Base-by-base conservation (phyloP, 2,797 vertebrate genomes). In the Chelmon rostratus region DNA sequence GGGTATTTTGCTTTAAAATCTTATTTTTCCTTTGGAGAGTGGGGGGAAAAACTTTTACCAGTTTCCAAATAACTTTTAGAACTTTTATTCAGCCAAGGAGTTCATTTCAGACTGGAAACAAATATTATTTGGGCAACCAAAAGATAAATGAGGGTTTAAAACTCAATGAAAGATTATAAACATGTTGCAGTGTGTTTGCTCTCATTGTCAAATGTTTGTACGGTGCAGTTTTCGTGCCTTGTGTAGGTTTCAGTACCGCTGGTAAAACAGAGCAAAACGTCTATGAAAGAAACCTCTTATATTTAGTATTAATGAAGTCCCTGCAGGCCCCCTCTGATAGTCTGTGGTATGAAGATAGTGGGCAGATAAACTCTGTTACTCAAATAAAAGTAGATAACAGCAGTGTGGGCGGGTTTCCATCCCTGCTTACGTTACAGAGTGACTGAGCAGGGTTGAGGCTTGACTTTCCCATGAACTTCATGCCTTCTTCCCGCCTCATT, bases 391-490 rank as follows among this genome's bases (percentile, higher is more conserved):
- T 15, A 67, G 57, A 87, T 56, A 52, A 49, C 31, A 76, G 65
- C 50, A n/a, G 64, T 15, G 38, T 58, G 73, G 57, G 64, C 18
- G 9, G 57, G 33, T 81, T 84, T 64, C 25, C 66, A 56, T 78
- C 37, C 25, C 64, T 71, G 77, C 82, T 88, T 78, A 68, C 8
- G 44, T 81, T 85, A 80, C 76, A 76, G 64, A 79, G 37, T 1
- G 67, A 66, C 37, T 68, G 59, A 82, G 73, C 72, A n/a, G 56
- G 80, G 73, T 81, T 16, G 40, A 80, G 78, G 54, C 69, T 76
- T 90, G 79, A 93, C 91, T 89, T 93, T 91, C 71, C 80, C 69
- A 81, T 91, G 90, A 95, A 93, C 89, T 84, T 77, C 69, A 77
- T 82, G 73, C 68, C 59, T 82, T 80, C 74, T 84, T 84, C 78